These are phyloP conservation scores for Drosophila nikananu DNA, from an alignment of 1,140 invertebrate species.

Conservation along the genomic window DNA sequence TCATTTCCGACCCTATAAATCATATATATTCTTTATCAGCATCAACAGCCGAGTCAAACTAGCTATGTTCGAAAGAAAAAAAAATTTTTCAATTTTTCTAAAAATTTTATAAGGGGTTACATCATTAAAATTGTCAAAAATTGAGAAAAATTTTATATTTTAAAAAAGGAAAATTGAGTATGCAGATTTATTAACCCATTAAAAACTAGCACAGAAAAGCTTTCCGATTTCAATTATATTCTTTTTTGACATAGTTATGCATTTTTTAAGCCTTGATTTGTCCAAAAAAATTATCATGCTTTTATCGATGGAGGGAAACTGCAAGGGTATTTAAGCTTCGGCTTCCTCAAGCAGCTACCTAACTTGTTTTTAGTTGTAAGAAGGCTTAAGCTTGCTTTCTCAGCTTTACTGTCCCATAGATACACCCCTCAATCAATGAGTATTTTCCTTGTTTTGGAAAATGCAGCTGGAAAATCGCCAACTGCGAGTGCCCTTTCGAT, in stretches of 20 bases:
- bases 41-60: background rate
- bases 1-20: background rate
- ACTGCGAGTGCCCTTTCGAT: conserved; percentile 19
- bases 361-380: background rate
- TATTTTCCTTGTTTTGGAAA: conserved; percentile 16
- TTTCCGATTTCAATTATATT: background rate
- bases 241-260: background rate
- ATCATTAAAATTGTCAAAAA: background rate
- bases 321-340: background rate
- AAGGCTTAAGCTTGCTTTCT: too few relatives aligned
- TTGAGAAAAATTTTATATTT: too few relatives aligned
- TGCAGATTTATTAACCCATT: background rate
- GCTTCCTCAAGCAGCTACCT: background rate
- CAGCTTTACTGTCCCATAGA: background rate
- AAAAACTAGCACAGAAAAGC: background rate
- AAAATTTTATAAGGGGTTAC: background rate
- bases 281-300: too few relatives aligned
- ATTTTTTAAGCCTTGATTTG: background rate
- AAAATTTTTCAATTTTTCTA: background rate
- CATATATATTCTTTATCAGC: background rate
- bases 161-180: background rate
- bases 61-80: background rate
- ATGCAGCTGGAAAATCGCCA: conserved; percentile 36
- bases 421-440: background rate
- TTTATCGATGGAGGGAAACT: background rate